Percentiles rank a stretch among this genome's conserved stretches.
phyloP scores from a whole-genome alignment of 1,140 invertebrate genomes.

The Cydia splendana region DNA sequence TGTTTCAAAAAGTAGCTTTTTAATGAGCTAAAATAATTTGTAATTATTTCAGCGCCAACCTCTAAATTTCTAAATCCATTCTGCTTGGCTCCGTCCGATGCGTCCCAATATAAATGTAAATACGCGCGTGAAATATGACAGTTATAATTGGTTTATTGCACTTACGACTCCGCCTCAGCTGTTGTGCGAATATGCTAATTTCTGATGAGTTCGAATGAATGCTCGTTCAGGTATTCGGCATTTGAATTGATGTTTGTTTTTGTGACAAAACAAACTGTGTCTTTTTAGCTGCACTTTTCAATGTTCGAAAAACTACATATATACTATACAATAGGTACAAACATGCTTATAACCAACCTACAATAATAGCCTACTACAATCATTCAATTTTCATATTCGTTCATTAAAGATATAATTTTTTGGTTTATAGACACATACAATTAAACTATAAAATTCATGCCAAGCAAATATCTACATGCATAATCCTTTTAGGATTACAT shows the following conservation, averaged over 20 bases:
- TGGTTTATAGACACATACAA: no score
- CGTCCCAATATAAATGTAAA: constrained; percentile 77
- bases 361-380: no score
- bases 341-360: no score
- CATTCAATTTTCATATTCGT: no score
- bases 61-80: constrained; percentile 56
- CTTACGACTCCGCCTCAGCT: constrained; percentile 52
- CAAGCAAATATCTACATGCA: no score
- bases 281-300: not conserved
- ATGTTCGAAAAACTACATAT: no score
- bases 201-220: constrained; percentile 34
- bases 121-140: constrained; percentile 74
- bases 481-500: no score
- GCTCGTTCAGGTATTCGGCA: constrained; percentile 10
- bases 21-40: no score
- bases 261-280: not conserved
- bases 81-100: constrained; percentile 44
- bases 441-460: no score
- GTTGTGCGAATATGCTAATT: constrained; percentile 57
- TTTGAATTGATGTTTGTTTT: constrained; percentile 18
- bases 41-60: not conserved
- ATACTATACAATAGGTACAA: no score
- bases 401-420: no score
- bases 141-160: constrained; percentile 79
- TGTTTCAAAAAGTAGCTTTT: no score